Conservation (phyloP, 2,888 invertebrate species). For the Caenorhabditis sp. region DNA sequence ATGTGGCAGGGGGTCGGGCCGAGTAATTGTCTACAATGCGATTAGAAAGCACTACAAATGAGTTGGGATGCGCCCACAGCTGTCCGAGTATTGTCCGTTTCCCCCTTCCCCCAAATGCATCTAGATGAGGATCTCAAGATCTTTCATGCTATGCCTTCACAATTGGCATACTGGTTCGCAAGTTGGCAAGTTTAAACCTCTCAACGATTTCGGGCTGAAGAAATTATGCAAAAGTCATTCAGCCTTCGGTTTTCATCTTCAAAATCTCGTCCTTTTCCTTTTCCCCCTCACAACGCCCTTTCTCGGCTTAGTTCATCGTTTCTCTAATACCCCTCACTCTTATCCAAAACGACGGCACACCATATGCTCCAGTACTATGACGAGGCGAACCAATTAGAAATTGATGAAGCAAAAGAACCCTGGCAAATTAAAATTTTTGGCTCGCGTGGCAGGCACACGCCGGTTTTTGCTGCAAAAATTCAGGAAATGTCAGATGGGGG, state of each 20-base stretch:
- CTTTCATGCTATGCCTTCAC: not conserved
- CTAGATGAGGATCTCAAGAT: no score
- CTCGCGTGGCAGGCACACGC: no score
- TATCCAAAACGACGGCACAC: no score
- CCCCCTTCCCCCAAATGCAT: no score
- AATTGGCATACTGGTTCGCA: slow-evolving; percentile 9
- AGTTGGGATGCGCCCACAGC: slow-evolving; percentile 27
- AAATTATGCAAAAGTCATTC: slow-evolving; percentile 38
- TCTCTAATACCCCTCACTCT: not conserved
- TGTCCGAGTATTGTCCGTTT: no score
- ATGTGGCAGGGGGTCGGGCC: slow-evolving; percentile 39
- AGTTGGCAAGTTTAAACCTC: slow-evolving; percentile 21
- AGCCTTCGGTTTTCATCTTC: not conserved
- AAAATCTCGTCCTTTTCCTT: not conserved
- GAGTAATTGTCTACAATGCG: slow-evolving; percentile 28
- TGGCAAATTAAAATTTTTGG: no score
- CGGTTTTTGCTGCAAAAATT: not conserved
- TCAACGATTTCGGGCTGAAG: not conserved
- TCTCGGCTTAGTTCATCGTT: no score
- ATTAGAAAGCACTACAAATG: slow-evolving; percentile 26
- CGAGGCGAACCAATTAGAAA: no score
- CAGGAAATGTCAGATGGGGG: not conserved
- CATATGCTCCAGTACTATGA: no score
- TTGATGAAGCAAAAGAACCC: no score
- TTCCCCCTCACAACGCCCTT: not conserved